Base-by-base conservation (phyloP, 2,888 invertebrate genomes). In the Clitarchus hookeri region DNA sequence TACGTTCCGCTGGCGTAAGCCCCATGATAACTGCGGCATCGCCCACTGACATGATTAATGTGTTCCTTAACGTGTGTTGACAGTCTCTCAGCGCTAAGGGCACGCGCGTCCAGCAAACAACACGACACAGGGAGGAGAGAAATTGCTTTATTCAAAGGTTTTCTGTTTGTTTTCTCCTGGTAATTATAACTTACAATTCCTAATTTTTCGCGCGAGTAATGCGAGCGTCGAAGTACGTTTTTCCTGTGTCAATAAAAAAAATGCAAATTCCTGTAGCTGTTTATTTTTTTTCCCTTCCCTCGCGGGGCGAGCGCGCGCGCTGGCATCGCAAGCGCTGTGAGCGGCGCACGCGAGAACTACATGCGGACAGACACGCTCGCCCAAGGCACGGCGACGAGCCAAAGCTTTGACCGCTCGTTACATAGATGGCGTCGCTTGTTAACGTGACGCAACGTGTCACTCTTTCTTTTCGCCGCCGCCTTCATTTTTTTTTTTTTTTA, bases 201-300 rank as follows among this genome's bases (percentile, higher is more conserved):
- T 65, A 65, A 65, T 65, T 65, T 53, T 65, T 65, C 65, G 65
- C 65, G 0, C 65, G 65, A 65, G 65, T 65, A n/a, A 65, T 23
- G 16, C 65, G 65, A 65, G 16, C 65, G 44, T 53, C 44, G 54
- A 82, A 82, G 82, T 27, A 82, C 82, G 23, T 27, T 65, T 53
- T 79, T 36, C 82, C 82, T 36, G 27, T 84, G 84, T 53, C 53
- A 84, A 84, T 84, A 48, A 53, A 84, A n/a, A 53, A 84, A 65
- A 48, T 84, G n/a, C 53, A 53, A 48, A 53, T 48, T 53, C 44
- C 27, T 8, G 26, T 44, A 36, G 26, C 19, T 44, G 44, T 84
- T 84, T 54, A 84, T 84, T 84, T 84, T 65, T 65, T 27, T 25
- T 65, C 25, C 77, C 65, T 16, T 25, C 65, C 27, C 48, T 26